Base-by-base conservation (phyloP, 37 sponge, comb jelly and placozoan genomes). In the Oopsacas minuta region DNA sequence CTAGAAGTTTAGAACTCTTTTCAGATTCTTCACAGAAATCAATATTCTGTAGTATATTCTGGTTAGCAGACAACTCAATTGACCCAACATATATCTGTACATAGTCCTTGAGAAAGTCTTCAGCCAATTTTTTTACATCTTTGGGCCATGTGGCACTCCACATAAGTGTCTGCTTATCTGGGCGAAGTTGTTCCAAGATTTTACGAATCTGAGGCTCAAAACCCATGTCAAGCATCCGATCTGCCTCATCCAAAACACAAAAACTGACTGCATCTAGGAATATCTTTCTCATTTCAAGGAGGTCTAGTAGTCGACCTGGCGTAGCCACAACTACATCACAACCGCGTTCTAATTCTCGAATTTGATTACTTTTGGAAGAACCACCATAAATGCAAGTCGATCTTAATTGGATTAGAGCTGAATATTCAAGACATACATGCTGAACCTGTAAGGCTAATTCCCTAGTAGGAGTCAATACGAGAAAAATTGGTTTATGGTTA, bases 81-180 rank as follows among this genome's bases (percentile, higher is more conserved):
- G 93, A 92, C 37, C 99, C 99, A 88, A 98, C 87, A 90, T 97
- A 94, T 51, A 97, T 91, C 53, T 94, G 99, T 37, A 92, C 85
- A 35, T 93, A 93, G 37, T 98, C 89, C 52, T 37, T 82, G 81
- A 98, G 86, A 83, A 95, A 98, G 82, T 98, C 99, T 69, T 89
- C 90, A 8, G 99, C 99, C 0, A 98, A n/a, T 32, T 34, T 85
- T 85, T 90, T 87, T 12, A 98, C 94, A 82, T 98, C 96, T 84
- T 93, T 95, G 34, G 99, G 99, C 96, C 95, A 98, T 23, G 99
- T 98, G 23, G 99, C 99, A 93, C 96, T 95, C 94, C 94, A 98
- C 99, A 98, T 91, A 42, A 95, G 86, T 0, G 94, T 95, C 83
- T 98, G 99, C 0, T 95, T 37, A 83, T 97, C 98, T 35, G 94